phyloP scores from a whole-genome alignment of 2,888 invertebrate species.

The Gasteruption jaculator region DNA sequence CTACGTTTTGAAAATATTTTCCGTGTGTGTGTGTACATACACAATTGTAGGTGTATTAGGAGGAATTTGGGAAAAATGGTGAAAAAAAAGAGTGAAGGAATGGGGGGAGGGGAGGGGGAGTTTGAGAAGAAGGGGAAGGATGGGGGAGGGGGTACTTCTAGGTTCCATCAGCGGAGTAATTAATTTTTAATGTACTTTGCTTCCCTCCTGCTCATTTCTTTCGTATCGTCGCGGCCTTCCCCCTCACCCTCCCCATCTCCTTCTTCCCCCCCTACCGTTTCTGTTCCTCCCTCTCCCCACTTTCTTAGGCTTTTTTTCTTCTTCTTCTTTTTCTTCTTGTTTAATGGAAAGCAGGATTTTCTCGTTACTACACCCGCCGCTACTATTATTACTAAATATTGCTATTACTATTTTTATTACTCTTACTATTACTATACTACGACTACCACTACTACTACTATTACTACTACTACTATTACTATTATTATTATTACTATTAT shows the following conservation, averaged over 20 bases:
- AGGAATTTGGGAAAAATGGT: slow-evolving; percentile 11
- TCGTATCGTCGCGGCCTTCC: slow-evolving; percentile 47
- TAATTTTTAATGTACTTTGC: slow-evolving; percentile 53
- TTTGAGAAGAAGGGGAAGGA: not conserved
- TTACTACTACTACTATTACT: too few species aligned
- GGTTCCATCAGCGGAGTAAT: slow-evolving; percentile 52
- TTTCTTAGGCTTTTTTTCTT: too few species aligned
- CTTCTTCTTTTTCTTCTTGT: too few species aligned
- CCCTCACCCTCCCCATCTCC: slow-evolving; percentile 20
- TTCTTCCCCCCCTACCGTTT: slow-evolving; percentile 19
- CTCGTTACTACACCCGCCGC: too few species aligned
- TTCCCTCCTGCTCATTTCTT: slow-evolving; percentile 52
- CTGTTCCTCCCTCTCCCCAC: too few species aligned
- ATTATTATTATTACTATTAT: too few species aligned
- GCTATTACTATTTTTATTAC: too few species aligned
- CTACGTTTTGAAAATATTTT: not conserved
- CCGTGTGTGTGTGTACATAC: not conserved
- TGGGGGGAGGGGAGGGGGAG: slow-evolving; percentile 9
- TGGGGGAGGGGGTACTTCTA: slow-evolving; percentile 39
- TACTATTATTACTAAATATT: too few species aligned
- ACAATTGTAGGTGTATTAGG: slow-evolving; percentile 15
- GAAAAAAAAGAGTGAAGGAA: slow-evolving; percentile 12
- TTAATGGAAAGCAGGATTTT: too few species aligned
- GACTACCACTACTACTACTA: too few species aligned
- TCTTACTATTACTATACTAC: too few species aligned